Evolutionary conservation across 2,797 vertebrate species (phyloP).

Genomic region (Buceros bicornis): DNA sequence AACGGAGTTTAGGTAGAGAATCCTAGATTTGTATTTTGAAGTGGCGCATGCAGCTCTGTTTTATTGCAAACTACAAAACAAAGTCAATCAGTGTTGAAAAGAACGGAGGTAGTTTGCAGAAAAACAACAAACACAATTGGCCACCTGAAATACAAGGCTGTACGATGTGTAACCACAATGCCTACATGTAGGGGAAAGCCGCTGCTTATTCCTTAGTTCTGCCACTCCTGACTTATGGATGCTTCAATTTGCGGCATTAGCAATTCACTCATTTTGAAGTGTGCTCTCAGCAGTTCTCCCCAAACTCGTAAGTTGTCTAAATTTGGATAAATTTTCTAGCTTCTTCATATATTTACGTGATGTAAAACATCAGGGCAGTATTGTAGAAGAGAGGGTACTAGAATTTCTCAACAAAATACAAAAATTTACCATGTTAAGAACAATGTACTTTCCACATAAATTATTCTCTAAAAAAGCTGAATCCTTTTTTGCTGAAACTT

Average conservation of each 20-base stretch:
- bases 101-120: neutral
- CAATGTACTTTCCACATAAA: neutral
- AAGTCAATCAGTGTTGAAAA: neutral
- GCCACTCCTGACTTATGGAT: neutral
- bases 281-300: neutral
- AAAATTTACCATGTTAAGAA: neutral
- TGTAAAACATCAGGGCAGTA: neutral
- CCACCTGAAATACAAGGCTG: neutral
- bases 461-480: neutral
- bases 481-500: neutral
- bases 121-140: neutral
- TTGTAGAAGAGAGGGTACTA: neutral
- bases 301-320: neutral
- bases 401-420: neutral
- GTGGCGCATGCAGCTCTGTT: neutral
- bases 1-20: slow-evolving; percentile 16
- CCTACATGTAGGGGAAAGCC: neutral
- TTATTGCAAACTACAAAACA: neutral
- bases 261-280: neutral
- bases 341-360: neutral
- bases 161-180: neutral
- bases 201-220: neutral
- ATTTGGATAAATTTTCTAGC: neutral
- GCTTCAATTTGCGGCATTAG: slow-evolving; percentile 21
- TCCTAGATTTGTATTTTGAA: slow-evolving; percentile 1